Evolutionary conservation across 1,140 invertebrate species (phyloP).

Genomic region (Leptopilina boulardi): DNA sequence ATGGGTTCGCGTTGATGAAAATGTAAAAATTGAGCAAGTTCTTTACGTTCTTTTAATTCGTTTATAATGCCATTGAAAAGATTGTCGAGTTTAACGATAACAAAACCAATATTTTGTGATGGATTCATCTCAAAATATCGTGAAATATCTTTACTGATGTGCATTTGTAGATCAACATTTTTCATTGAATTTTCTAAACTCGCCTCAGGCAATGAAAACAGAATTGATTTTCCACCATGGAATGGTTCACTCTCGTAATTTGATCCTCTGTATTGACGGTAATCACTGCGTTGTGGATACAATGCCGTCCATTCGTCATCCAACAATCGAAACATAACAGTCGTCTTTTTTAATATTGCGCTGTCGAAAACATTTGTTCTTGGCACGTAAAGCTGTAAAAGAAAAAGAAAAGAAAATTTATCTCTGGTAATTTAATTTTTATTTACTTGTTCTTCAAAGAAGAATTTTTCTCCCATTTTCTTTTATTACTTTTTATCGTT

Average conservation of each 20-base stretch:
- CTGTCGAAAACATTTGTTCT: constrained; percentile 55
- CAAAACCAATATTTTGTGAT: constrained; percentile 51
- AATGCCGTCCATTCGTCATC: constrained; percentile 64
- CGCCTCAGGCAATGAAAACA: constrained; percentile 57
- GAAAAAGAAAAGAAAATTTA: background rate
- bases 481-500: background rate
- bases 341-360: constrained; percentile 60
- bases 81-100: constrained; percentile 53
- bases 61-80: constrained; percentile 63
- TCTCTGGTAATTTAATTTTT: background rate
- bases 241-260: constrained; percentile 58
- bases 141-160: constrained; percentile 56
- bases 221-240: constrained; percentile 64
- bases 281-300: constrained; percentile 57
- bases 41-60: constrained; percentile 60
- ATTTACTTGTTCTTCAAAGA: background rate
- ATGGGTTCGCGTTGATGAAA: constrained; percentile 60
- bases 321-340: constrained; percentile 62
- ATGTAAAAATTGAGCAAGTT: constrained; percentile 56
- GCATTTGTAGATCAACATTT: constrained; percentile 52
- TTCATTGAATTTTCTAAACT: constrained; percentile 40
- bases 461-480: background rate
- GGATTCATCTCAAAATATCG: constrained; percentile 55
- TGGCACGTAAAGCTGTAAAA: constrained; percentile 60
- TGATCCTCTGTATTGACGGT: constrained; percentile 56